Conservation (phyloP, 2,797 vertebrate species). For the Rhabdomys pumilio region DNA sequence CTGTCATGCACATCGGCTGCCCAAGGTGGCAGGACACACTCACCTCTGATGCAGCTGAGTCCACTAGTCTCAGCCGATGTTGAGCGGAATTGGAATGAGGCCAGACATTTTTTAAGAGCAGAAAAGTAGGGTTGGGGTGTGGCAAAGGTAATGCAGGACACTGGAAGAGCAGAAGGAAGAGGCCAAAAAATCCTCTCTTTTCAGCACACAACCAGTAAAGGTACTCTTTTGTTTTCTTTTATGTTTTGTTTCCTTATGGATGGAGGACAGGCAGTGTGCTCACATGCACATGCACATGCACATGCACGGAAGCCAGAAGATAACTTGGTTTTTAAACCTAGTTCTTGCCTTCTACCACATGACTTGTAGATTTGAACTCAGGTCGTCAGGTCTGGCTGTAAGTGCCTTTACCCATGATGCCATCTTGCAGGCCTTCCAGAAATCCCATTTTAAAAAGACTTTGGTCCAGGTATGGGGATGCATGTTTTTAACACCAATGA, state of each 20-base stretch:
- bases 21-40: constrained; percentile 80
- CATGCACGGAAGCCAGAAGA: background rate
- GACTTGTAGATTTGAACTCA: background rate
- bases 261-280: background rate
- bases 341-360: background rate
- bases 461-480: background rate
- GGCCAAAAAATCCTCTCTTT: background rate
- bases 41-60: constrained; percentile 90
- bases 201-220: background rate
- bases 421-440: background rate
- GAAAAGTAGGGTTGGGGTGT: background rate
- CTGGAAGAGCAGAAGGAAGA: background rate
- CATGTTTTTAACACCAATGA: background rate
- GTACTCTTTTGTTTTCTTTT: background rate
- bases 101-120: background rate
- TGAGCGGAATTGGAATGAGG: constrained; percentile 89
- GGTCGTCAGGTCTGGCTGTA: background rate
- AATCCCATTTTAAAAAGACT: background rate
- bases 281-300: background rate
- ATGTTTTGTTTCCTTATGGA: background rate
- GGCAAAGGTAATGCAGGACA: too few species aligned
- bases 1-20: background rate
- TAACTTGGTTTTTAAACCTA: background rate
- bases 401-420: background rate
- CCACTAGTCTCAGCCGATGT: constrained; percentile 91